Evolutionary conservation across 2,888 invertebrate species (phyloP).

Genomic region (Nemotelus pantherinus): DNA sequence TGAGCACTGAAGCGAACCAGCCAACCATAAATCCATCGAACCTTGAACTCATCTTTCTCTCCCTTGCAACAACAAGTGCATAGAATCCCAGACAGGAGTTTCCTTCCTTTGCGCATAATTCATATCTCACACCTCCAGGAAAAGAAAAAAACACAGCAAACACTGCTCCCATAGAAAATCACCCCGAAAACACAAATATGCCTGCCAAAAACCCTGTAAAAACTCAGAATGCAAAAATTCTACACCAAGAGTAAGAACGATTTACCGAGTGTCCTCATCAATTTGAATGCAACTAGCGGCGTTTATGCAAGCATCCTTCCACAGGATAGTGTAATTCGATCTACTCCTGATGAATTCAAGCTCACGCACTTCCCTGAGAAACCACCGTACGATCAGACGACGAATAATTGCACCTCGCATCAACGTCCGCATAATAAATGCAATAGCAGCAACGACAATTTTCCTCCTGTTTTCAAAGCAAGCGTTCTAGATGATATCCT

Average conservation of each 20-base stretch:
- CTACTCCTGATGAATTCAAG: conserved; percentile 40
- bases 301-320: conserved; percentile 21
- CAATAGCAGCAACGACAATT: background rate
- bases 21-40: too few relatives aligned
- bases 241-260: background rate
- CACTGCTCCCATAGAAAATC: conserved; percentile 24
- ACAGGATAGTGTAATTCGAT: conserved; percentile 45
- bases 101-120: background rate
- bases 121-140: background rate
- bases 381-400: background rate
- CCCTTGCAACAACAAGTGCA: conserved; percentile 50
- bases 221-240: conserved; percentile 29
- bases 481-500: conserved; percentile 11
- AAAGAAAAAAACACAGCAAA: conserved; percentile 6
- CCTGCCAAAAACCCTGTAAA: conserved; percentile 37
- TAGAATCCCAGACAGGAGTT: conserved; percentile 46
- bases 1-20: too few relatives aligned
- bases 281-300: background rate
- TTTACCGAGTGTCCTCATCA: too few relatives aligned
- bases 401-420: background rate
- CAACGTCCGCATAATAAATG: conserved; percentile 1
- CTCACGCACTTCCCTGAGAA: conserved; percentile 44
- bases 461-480: conserved; percentile 17
- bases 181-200: conserved; percentile 20
- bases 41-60: too few relatives aligned